phyloP scores from a whole-genome alignment of 2,888 invertebrate species.

The Macaria liturata region DNA sequence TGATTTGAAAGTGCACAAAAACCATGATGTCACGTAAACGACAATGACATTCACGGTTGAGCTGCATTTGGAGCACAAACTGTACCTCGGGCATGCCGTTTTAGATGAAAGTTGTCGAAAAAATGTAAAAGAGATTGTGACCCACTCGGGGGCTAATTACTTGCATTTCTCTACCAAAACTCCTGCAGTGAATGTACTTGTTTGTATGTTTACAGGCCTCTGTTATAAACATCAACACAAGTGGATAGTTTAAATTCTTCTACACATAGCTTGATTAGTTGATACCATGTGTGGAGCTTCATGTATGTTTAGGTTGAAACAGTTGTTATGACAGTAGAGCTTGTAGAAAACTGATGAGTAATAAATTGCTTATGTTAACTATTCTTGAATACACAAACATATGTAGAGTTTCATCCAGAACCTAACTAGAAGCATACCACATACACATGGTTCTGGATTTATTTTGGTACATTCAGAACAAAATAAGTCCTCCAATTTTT shows the following conservation, averaged over 20 bases:
- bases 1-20: conserved; percentile 73
- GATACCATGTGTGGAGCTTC: no score
- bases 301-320: no score
- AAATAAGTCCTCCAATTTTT: no score
- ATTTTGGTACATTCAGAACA: no score
- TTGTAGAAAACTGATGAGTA: no score
- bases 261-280: no score
- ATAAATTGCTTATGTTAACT: no score
- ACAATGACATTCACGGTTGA: conserved; percentile 83
- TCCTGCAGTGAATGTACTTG: conserved; percentile 26
- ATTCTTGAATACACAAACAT: no score
- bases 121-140: conserved; percentile 58
- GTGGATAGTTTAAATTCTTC: conserved; percentile 8
- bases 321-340: no score
- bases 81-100: conserved; percentile 66
- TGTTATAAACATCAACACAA: conserved; percentile 15
- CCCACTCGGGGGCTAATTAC: conserved; percentile 33
- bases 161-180: conserved; percentile 11
- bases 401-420: no score
- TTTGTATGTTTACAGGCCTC: conserved; percentile 39
- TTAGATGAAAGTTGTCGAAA: conserved; percentile 75
- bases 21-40: conserved; percentile 77
- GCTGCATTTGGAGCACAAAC: conserved; percentile 77
- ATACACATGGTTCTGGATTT: no score
- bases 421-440: no score